These are phyloP conservation scores for Vollenhovia emeryi DNA, from an alignment of 1,140 invertebrate genomes.

Conservation along the genomic window DNA sequence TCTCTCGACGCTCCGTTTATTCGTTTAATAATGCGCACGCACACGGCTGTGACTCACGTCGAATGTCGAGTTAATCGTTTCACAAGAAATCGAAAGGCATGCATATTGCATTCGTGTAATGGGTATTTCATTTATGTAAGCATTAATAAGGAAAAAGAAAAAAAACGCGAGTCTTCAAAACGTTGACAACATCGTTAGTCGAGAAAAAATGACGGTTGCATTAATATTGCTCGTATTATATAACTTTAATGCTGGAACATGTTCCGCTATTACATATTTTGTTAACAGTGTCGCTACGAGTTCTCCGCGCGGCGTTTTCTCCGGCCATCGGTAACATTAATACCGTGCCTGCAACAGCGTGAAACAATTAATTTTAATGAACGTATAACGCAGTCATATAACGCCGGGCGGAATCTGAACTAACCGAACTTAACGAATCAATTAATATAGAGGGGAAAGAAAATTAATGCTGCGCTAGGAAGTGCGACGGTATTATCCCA, in stretches of 20 bases:
- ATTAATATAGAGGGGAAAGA: slow-evolving; percentile 29
- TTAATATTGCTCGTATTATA: background rate
- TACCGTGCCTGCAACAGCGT: slow-evolving; percentile 9
- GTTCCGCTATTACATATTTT: background rate
- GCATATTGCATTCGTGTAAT: background rate
- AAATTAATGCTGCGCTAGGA: background rate
- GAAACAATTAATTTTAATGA: slow-evolving; percentile 47
- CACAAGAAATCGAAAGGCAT: background rate
- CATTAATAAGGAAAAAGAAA: background rate
- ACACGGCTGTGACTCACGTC: background rate
- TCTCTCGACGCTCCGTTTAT: background rate
- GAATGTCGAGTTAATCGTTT: slow-evolving; percentile 3
- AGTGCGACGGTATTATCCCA: slow-evolving; percentile 13
- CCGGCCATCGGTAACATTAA: background rate
- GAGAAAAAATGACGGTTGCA: background rate
- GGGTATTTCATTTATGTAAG: background rate
- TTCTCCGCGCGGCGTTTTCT: background rate
- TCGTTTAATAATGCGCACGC: background rate
- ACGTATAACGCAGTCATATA: slow-evolving; percentile 18
- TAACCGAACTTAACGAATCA: slow-evolving; percentile 26
- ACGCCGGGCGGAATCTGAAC: background rate
- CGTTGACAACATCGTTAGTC: background rate
- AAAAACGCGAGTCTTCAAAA: background rate
- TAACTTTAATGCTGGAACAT: background rate
- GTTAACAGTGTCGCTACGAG: background rate